Evolutionary conservation across 2,797 vertebrate genomes (phyloP), one percentile per base, ranked within the genome.

Genomic region (Rhinatrema bivittatum): DNA sequence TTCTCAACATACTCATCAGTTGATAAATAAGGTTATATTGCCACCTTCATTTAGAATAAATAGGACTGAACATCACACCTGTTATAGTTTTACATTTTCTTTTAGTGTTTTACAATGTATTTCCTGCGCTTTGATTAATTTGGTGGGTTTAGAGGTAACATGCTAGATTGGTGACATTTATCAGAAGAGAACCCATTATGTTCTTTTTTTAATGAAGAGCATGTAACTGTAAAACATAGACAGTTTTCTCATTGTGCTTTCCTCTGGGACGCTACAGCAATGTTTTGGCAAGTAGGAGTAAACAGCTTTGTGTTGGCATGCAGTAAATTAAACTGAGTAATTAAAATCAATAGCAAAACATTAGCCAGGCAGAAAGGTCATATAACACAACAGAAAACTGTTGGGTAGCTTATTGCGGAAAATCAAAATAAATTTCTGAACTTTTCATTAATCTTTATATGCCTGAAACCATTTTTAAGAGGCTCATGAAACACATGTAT

Each of bases 331-430:
- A 79, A 82, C 76, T 61, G 62, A 62, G 48, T 84, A 93, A 97
- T 95, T 97, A 94, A 95, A 97, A 94, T 97, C 91, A 94, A 93
- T 94, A 91, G 80, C 79, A 73, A 81, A 86, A 90, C 78, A 88
- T 80, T 76, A 78, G 85, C 85, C 72, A 80, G 81, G 76, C 74
- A 87, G 81, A 91, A 93, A 95, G 90, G 90, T 94, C 89, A 88
- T 72, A 75, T 62, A 72, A 74, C 56, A 74, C 55, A 76, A 67
- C 66, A 78, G 74, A 68, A 78, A 82, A 81, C 71, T 77, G 72
- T 66, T 68, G 65, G 72, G 61, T 72, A 75, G 68, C 79, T 76
- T 74, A 79, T 79, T 85, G 62, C 78, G 65, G 82, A 53, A 82
- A 85, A 84, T 84, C 79, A 83, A 86, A 81, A 75, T 76, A 83